Conservation (phyloP, 1,140 invertebrate genomes). For the Tribolium castaneum region DNA sequence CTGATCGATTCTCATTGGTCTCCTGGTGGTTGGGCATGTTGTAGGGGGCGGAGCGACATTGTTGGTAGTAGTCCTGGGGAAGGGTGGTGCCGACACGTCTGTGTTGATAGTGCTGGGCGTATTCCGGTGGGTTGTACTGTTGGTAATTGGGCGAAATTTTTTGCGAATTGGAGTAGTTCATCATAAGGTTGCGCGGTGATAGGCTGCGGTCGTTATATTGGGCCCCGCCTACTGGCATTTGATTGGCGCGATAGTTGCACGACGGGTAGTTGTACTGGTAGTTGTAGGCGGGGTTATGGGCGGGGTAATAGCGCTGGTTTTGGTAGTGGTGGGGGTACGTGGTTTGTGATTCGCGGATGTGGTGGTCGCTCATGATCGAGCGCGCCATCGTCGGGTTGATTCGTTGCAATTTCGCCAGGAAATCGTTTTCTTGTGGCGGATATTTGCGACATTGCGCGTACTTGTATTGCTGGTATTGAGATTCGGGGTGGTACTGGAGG, state of each 20-base stretch:
- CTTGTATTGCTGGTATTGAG: conserved; percentile 51
- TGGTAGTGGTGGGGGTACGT: conserved; percentile 51
- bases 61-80: conserved; percentile 53
- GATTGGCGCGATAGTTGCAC: conserved; percentile 40
- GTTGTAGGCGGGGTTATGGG: conserved; percentile 47
- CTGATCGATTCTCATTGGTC: conserved; percentile 44
- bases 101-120: conserved; percentile 62
- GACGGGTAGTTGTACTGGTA: conserved; percentile 42
- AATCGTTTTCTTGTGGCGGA: conserved; percentile 49
- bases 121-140: conserved; percentile 55
- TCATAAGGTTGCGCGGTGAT: conserved; percentile 52
- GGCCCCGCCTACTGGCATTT: conserved; percentile 46
- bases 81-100: conserved; percentile 43
- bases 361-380: conserved; percentile 58
- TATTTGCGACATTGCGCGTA: conserved; percentile 54
- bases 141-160: conserved; percentile 50
- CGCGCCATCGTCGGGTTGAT: conserved; percentile 57
- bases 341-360: conserved; percentile 55
- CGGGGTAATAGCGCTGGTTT: conserved; percentile 51
- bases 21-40: conserved; percentile 45
- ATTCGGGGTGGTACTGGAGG: conserved; percentile 56
- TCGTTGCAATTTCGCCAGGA: conserved; percentile 55
- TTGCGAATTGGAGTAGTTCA: conserved; percentile 50
- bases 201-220: conserved; percentile 50
- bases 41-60: conserved; percentile 42